Conservation (phyloP, 2,888 invertebrate species). For the Amaurobius ferox region DNA sequence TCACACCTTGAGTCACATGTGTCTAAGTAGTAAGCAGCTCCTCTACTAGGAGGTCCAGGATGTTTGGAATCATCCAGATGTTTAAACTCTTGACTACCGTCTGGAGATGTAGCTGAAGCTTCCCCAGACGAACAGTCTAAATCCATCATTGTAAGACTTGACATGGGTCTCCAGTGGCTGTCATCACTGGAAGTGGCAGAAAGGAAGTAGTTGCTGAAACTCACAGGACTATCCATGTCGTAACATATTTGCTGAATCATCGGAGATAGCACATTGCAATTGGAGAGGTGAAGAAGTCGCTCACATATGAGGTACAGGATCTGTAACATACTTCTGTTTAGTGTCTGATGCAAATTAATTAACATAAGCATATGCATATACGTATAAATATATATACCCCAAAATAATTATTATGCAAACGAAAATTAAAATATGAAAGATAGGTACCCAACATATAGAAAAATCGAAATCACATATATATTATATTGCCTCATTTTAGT, state of each 20-base stretch:
- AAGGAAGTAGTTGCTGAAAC: constrained; percentile 72
- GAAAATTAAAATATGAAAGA: too few species aligned
- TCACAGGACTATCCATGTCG: constrained; percentile 69
- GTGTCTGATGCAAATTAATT: too few species aligned
- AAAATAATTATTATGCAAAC: too few species aligned
- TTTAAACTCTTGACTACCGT: constrained; percentile 51
- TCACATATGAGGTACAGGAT: constrained; percentile 88
- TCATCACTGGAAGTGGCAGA: constrained; percentile 70
- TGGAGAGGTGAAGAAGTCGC: constrained; percentile 79
- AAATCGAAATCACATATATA: too few species aligned
- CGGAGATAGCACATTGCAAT: constrained; percentile 63
- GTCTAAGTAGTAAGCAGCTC: constrained; percentile 62
- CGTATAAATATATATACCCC: too few species aligned
- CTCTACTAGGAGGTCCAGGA: constrained; percentile 55
- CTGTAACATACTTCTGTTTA: too few species aligned
- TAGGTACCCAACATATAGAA: too few species aligned
- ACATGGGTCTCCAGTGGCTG: constrained; percentile 60
- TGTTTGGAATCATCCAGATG: constrained; percentile 20
- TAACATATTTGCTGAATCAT: constrained; percentile 65
- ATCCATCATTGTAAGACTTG: constrained; percentile 64
- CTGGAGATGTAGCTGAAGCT: constrained; percentile 45
- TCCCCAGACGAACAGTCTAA: constrained; percentile 55
- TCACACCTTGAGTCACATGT: constrained; percentile 67
- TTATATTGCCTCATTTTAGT: too few species aligned
- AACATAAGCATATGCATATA: too few species aligned